A percentile compares a stretch with the other conserved stretches of the same genome.
Conservation (phyloP, 1,140 invertebrate genomes). For the Leguminivora glycinivorella region DNA sequence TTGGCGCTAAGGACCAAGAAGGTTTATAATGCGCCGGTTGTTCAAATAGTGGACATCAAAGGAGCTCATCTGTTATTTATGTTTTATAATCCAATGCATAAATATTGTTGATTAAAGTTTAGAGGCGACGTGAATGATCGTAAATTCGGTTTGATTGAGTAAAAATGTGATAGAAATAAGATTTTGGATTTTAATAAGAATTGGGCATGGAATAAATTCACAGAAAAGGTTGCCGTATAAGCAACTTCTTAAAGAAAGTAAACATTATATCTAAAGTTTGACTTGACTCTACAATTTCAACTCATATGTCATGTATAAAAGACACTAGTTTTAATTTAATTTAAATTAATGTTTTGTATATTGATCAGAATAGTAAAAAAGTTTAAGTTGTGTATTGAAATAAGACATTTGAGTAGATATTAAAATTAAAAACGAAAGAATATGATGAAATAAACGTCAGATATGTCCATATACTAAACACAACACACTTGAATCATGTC, state of each 20-base stretch:
- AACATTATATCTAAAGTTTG: too few species aligned
- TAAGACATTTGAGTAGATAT: too few species aligned
- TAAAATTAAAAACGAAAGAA: too few species aligned
- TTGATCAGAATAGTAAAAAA: too few species aligned
- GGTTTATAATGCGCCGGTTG: conserved; percentile 62
- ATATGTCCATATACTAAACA: not conserved
- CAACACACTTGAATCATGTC: not conserved
- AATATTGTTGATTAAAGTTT: conserved; percentile 18
- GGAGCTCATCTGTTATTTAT: conserved; percentile 40
- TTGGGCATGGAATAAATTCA: too few species aligned
- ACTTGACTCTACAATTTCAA: too few species aligned
- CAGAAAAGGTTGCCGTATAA: too few species aligned
- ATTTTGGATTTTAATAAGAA: not conserved
- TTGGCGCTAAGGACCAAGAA: conserved; percentile 63
- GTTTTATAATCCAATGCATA: conserved; percentile 18
- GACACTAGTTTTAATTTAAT: too few species aligned
- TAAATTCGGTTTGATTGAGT: conserved; percentile 11
- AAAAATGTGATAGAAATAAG: not conserved
- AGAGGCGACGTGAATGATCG: not conserved
- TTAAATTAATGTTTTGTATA: too few species aligned
- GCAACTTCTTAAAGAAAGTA: too few species aligned
- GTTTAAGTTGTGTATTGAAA: too few species aligned
- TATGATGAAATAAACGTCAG: not conserved
- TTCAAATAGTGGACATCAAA: conserved; percentile 51
- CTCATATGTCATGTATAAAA: too few species aligned